Evolutionary conservation across 1,140 invertebrate genomes (phyloP).

Genomic region (Heliconius eleuchia): DNA sequence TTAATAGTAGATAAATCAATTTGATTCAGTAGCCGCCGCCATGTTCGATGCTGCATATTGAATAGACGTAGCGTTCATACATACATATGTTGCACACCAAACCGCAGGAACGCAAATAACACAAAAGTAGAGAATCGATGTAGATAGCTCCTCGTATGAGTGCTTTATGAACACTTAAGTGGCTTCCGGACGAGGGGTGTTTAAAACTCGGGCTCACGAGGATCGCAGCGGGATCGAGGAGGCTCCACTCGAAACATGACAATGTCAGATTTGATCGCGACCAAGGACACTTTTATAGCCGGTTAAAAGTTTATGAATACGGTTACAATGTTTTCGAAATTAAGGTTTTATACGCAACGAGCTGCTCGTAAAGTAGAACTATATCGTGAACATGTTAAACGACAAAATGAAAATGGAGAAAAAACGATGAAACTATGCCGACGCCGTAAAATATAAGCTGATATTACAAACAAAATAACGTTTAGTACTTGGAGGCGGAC

Average conservation of each 20-base stretch:
- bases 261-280: slow-evolving; percentile 67
- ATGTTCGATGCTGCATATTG: background rate
- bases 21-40: background rate
- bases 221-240: slow-evolving; percentile 56
- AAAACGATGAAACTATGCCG: slow-evolving; percentile 29
- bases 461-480: slow-evolving; percentile 31
- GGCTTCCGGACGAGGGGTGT: slow-evolving; percentile 67
- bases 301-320: slow-evolving; percentile 66
- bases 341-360: slow-evolving; percentile 37
- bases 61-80: slow-evolving; percentile 17
- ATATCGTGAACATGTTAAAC: slow-evolving; percentile 33
- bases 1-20: background rate
- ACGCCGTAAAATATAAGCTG: slow-evolving; percentile 20
- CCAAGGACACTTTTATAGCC: slow-evolving; percentile 56
- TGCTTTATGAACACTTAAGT: slow-evolving; percentile 78
- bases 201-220: slow-evolving; percentile 66
- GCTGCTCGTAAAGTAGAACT: slow-evolving; percentile 34
- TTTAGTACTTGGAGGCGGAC: slow-evolving; percentile 17
- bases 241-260: slow-evolving; percentile 63
- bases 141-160: slow-evolving; percentile 68
- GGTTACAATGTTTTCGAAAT: slow-evolving; percentile 47
- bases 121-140: slow-evolving; percentile 61
- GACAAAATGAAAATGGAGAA: slow-evolving; percentile 27
- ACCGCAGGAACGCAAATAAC: slow-evolving; percentile 44
- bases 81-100: background rate